Conservation (phyloP, 2,888 invertebrate species). For the Sphaeridia pumilis region DNA sequence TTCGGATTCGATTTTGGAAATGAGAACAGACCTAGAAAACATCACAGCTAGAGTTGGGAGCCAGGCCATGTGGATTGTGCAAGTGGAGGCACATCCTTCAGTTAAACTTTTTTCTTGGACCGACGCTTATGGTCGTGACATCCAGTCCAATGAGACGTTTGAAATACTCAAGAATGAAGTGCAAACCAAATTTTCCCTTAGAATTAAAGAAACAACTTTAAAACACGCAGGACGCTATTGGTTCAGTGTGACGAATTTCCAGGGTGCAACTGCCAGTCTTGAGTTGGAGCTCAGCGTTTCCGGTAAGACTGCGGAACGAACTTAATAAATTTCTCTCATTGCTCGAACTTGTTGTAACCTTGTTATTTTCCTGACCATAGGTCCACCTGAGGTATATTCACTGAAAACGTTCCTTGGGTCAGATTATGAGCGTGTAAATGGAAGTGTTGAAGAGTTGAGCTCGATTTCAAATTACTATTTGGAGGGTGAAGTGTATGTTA, state of each 20-base stretch:
- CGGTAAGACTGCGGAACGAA: not conserved
- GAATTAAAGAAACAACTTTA: not conserved
- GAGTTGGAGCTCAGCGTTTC: not conserved
- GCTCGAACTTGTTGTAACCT: too few relatives aligned
- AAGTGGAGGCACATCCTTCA: not conserved
- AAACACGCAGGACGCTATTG: not conserved
- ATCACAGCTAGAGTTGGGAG: not conserved
- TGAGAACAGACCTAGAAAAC: not conserved
- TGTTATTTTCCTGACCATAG: not conserved
- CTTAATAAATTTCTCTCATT: too few relatives aligned
- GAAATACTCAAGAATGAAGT: not conserved
- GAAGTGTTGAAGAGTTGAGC: not conserved
- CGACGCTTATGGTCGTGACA: not conserved
- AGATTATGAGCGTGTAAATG: too few relatives aligned
- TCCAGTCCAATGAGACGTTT: not conserved
- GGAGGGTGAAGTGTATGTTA: not conserved
- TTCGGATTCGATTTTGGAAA: not conserved
- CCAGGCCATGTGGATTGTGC: not conserved
- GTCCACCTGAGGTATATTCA: not conserved
- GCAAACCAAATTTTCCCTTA: not conserved
- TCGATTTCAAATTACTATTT: not conserved
- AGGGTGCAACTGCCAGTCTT: not conserved
- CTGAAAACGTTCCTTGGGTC: not conserved
- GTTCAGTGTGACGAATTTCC: not conserved
- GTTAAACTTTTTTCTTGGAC: not conserved